Evolutionary conservation across 2,888 invertebrate genomes (phyloP), one percentile per base, ranked within the genome.

Genomic region (Ernsta delagoae): DNA sequence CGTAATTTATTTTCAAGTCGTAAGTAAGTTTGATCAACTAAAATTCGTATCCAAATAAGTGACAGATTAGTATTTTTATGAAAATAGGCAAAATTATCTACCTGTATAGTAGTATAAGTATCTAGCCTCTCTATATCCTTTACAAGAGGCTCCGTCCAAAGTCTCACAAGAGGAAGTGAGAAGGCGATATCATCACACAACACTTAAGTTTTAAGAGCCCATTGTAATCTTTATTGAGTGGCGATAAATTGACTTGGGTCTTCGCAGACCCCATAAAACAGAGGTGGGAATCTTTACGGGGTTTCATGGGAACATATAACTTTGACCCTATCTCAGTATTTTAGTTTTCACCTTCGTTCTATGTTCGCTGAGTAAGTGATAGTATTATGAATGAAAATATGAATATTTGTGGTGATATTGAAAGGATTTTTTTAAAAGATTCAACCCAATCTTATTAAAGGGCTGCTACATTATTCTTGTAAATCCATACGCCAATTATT

Each of bases 201-300:
- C 78, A 83, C 83, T 84, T 82, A 83, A 80, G 78, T 79, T 79
- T 76, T 81, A 79, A 78, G 78, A 77, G 75, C 73, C 74, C 79
- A 81, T 79, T 80, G 81, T 85, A 83, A 86, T 83, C 81, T 79
- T 80, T 82, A 83, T 83, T 81, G 83, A 83, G 83, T 80, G 79
- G 75, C 78, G 78, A 79, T 84, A 85, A 83, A 85, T 86, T 83
- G 81, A 83, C 83, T 82, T 80, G 59, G 61, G 61, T 54, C 66
- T 59, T 67, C n/a, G 60, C 7, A 36, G 61, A 56, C 43, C 66
- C 60, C 61, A 56, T 67, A 67, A 61, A 43, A 60, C 60, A 43
- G 50, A 65, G 66, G 59, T 61, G 43, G 67, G 60, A 61, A 60
- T 54, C 60, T 60, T 54, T 53, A 60, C 12, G 59, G 50, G 62